Base-by-base conservation (phyloP, 2,797 vertebrate species). In the Microchirus variegatus region DNA sequence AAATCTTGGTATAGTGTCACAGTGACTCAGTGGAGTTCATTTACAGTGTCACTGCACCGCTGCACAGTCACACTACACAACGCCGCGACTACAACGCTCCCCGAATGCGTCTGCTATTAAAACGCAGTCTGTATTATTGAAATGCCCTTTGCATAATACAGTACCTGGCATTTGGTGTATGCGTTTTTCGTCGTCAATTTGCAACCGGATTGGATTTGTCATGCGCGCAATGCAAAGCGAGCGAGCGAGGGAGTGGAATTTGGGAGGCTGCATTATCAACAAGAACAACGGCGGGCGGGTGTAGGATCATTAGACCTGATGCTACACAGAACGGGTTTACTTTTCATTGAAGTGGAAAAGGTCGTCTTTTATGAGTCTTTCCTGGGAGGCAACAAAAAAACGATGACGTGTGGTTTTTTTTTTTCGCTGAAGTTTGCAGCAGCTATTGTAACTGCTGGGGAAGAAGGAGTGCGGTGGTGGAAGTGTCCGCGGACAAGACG, bases 331-430 rank as follows among this genome's bases (percentile, higher is more conserved):
- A 59, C 0, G 57, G 63, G 68, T 85, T 80, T 83, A 60, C 88
- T 86, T 83, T 84, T 79, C 67, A 78, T 57, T 60, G 31, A 73
- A 83, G 78, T 83, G 85, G 79, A 86, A 87, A 89, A 85, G 88
- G 88, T 87, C 71, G 57, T 86, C 76, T 84, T 90, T 83, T 87
- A 84, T 41, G 57, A 73, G 67, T 66, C 64, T 70, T 80, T 82
- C 58, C 78, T 77, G 66, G 65, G 83, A 85, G 82, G 71, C 75
- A 69, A 59, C 62, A 59, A 54, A 76, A 83, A 46, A 53, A 40
- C 78, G 80, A 85, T 85, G 82, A 83, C 41, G 46, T 31, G 59
- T 10, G 43, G 4, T 43, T 48, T 64, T 82, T 5, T 43, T 48
- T 64, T 82, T 68, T 31, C 15, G 31, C 81, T 46, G 72, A 43